Evolutionary conservation across 1,140 invertebrate genomes (phyloP).

Genomic region (Nixonia krombeini): DNA sequence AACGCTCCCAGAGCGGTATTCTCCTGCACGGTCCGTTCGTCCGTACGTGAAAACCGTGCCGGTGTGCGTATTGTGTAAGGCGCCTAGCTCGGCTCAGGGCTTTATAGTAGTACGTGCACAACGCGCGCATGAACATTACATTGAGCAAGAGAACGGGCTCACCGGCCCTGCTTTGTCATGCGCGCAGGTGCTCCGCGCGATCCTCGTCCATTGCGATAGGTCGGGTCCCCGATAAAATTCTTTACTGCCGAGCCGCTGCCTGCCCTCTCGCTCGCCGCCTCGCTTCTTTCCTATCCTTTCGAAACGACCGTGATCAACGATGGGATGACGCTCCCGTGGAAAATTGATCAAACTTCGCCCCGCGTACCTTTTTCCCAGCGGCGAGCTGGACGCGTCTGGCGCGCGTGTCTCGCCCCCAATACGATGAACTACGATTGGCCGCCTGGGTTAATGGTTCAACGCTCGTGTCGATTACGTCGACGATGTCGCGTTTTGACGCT

Average conservation of each 20-base stretch:
- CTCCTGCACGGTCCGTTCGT: slow-evolving; percentile 28
- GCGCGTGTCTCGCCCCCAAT: too few relatives aligned
- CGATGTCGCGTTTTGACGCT: too few relatives aligned
- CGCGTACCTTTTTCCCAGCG: too few relatives aligned
- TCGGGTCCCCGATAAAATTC: slow-evolving; percentile 29
- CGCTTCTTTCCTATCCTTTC: slow-evolving; percentile 31
- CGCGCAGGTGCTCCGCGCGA: slow-evolving; percentile 41
- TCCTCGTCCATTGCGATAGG: slow-evolving; percentile 40
- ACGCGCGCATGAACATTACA: slow-evolving; percentile 45
- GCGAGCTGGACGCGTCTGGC: too few relatives aligned
- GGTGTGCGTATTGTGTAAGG: slow-evolving; percentile 46
- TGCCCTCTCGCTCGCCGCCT: too few relatives aligned
- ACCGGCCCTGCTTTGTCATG: slow-evolving; percentile 47
- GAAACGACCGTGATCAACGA: slow-evolving; percentile 15
- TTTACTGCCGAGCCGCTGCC: slow-evolving; percentile 8
- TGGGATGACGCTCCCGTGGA: background rate
- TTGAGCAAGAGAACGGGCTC: slow-evolving; percentile 45
- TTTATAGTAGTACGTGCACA: slow-evolving; percentile 36
- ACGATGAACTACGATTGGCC: too few relatives aligned
- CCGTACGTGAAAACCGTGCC: slow-evolving; percentile 27
- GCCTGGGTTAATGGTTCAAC: too few relatives aligned
- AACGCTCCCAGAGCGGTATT: slow-evolving; percentile 51
- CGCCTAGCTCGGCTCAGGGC: slow-evolving; percentile 43
- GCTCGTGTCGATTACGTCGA: too few relatives aligned
- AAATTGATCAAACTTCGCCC: slow-evolving; percentile 2